Evolutionary conservation across 1,140 invertebrate species (phyloP), one percentile per base, ranked within the genome.

Genomic region (Lineus longissimus): DNA sequence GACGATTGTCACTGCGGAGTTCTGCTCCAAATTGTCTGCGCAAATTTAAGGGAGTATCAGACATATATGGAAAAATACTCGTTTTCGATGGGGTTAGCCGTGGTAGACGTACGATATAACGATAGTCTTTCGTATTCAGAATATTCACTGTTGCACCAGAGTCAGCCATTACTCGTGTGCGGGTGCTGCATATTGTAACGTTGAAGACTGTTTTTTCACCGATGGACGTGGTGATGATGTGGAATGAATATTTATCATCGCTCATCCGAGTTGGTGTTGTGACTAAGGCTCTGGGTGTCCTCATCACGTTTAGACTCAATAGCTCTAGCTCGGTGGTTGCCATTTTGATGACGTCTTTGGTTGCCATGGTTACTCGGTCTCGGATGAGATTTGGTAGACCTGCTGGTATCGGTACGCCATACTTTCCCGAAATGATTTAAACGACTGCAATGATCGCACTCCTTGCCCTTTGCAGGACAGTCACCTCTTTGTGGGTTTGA

Each of bases 101-200:
- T 13, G 40, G 40, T 23, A 33, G n/a, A 2, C 17, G 1, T 27
- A 56, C 58, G 22, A 68, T 17, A 2, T 31, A 23, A 33, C 63
- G 29, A 55, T 55, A 63, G 2, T n/a, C n/a, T 25, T 29, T 1
- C 36, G 9, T 15, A n/a, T 59, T 29, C 17, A 65, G 30, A 36
- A 68, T n/a, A 29, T 63, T 65, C 2, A 23, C 27, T 2, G 47
- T 31, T 58, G 62, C 63, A 22, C 55, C 62, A 4, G 66, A 67
- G 51, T 67, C 66, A 23, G 59, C 51, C 2, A 36, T 27, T 22
- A 60, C 23, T 0, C 27, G 17, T n/a, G 61, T 29, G 1, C n/a
- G 6, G 1, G 57, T 40, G 40, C 45, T 45, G 23, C 61, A 33
- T 31, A 47, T 9, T 51, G 19, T 33, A 22, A 62, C 25, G 29